Base-by-base conservation (phyloP, 2,797 vertebrate species). In the Chanos chanos region DNA sequence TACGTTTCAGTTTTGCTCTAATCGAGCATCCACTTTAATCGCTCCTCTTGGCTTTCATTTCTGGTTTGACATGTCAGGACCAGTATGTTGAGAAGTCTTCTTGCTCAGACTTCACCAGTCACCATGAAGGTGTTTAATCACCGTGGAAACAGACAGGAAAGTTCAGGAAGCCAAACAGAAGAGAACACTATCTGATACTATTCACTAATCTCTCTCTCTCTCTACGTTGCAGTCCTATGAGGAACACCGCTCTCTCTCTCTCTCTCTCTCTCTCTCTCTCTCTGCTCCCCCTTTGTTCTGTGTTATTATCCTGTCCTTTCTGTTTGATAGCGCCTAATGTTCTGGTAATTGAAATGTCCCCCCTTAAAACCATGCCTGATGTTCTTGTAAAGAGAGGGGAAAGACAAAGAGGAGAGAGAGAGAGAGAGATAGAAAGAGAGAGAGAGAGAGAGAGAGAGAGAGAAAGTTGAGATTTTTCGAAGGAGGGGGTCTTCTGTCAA, bases 181-280 rank as follows among this genome's bases (percentile, higher is more conserved):
- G 2, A 15, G 27, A 47, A 12, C 21, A 31, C 18, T 7, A 13
- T 69, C 61, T 59, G 61, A 69, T 48, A 69, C 53, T 62, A 43
- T 27, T 16, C 41, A 22, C 55, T 54, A 52, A 69, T 69, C 67
- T 64, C n/a, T n/a, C n/a, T n/a, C n/a, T n/a, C n/a, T n/a, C n/a
- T n/a, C 58, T 45, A 44, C 51, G 34, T 53, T 49, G 69, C 25
- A 8, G 19, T 54, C 44, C 47, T 31, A 15, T 28, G n/a, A 53
- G 10, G 15, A 4, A 24, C 15, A 30, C 33, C 1, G 25, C 24
- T 25, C 24, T 25, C 5, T 25, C 24, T 5, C 24, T 25, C 4
- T 4, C 27, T 16, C 36, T 6, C 13, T 6, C 36, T 16, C 36
- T 3, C 12, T 51, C 50, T 68, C 50, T 21, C 12, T 44, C 7